Evolutionary conservation across 1,140 invertebrate genomes (phyloP).

Genomic region (Phthorimaea operculella): DNA sequence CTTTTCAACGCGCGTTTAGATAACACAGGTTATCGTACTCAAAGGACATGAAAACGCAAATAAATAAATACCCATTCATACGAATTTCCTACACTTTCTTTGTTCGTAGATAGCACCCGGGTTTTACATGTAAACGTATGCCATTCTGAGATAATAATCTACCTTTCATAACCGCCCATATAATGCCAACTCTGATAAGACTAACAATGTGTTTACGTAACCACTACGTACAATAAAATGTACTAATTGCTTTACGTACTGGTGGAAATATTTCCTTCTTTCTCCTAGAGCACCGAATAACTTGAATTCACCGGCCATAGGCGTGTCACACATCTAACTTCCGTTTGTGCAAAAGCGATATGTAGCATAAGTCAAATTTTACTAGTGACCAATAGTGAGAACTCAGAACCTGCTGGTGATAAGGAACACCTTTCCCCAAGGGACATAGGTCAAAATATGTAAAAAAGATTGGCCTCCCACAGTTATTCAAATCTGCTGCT

Average conservation of each 20-base stretch:
- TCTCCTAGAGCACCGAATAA: conserved; percentile 18
- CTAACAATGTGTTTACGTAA: conserved; percentile 17
- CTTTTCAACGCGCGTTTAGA: too few relatives aligned
- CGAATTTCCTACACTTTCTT: neutral
- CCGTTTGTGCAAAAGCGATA: too few relatives aligned
- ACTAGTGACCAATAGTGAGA: too few relatives aligned
- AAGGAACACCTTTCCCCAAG: too few relatives aligned
- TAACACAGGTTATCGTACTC: too few relatives aligned
- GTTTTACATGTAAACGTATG: neutral
- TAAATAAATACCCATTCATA: neutral
- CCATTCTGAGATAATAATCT: neutral
- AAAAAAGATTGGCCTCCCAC: too few relatives aligned
- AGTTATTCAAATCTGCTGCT: too few relatives aligned
- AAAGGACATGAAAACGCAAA: neutral
- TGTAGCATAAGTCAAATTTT: too few relatives aligned
- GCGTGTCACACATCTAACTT: too few relatives aligned
- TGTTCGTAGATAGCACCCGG: neutral
- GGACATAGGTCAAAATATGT: too few relatives aligned
- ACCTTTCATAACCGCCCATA: neutral
- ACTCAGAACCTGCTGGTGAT: too few relatives aligned
- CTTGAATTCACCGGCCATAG: conserved; percentile 9
- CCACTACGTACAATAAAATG: conserved; percentile 25
- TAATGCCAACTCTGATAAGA: neutral
- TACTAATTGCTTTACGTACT: conserved; percentile 25
- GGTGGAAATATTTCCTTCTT: conserved; percentile 33